phyloP scores from a whole-genome alignment of 2,113 vertebrate species.

The Cephalopholis sonnerati region DNA sequence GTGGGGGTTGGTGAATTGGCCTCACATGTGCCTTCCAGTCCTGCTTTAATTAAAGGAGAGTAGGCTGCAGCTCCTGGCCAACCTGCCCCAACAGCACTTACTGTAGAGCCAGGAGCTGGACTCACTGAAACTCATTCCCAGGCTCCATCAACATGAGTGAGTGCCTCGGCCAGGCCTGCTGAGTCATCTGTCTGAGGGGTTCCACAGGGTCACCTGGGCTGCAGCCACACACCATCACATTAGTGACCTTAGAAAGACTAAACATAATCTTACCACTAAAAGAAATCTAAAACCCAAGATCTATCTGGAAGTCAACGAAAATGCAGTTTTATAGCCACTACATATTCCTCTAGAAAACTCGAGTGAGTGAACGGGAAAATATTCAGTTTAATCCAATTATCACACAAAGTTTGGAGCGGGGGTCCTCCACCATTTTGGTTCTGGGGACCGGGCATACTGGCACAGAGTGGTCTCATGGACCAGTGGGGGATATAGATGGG shows the following conservation, averaged over 20 bases:
- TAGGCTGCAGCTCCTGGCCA: constrained; percentile 49
- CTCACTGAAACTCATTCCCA: constrained; percentile 57
- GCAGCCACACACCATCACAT: background rate
- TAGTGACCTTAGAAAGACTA: background rate
- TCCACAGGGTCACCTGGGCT: constrained; percentile 59
- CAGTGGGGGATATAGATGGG: background rate
- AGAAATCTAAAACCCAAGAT: background rate
- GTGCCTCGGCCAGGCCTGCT: constrained; percentile 61
- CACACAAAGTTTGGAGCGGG: too few relatives aligned
- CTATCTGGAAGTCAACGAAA: background rate
- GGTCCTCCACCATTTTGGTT: background rate
- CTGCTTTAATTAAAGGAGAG: constrained; percentile 76
- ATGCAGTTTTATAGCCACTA: background rate
- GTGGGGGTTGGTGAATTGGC: constrained; percentile 36
- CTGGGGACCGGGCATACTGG: background rate
- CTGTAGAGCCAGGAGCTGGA: constrained; percentile 50
- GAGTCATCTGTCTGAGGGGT: constrained; percentile 78
- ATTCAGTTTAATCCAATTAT: too few relatives aligned
- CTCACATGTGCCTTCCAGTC: constrained; percentile 42
- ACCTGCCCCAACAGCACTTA: constrained; percentile 63
- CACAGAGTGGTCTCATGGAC: background rate
- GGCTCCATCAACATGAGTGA: constrained; percentile 75
- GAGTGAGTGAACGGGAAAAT: background rate
- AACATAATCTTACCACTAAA: background rate
- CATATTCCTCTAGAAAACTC: background rate